These are phyloP conservation scores for Hydrochoerus hydrochaeris DNA, from an alignment of 2,113 vertebrate genomes.

Conservation along the genomic window DNA sequence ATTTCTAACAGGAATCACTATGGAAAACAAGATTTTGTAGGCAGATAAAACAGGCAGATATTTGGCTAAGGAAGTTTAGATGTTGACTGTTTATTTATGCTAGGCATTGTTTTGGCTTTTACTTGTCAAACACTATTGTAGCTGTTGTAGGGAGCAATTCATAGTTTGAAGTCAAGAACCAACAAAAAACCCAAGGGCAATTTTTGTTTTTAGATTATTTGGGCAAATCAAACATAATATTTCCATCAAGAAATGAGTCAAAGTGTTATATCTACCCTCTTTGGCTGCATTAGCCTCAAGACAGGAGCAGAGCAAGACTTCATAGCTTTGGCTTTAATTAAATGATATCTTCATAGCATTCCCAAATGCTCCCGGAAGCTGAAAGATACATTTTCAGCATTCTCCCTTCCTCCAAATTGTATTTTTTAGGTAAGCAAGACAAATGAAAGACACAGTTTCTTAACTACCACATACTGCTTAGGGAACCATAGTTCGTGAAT, in stretches of 20 bases:
- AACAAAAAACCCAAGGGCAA: slow-evolving; percentile 29
- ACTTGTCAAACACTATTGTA: slow-evolving; percentile 10
- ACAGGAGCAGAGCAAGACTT: not conserved
- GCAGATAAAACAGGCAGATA: slow-evolving; percentile 62
- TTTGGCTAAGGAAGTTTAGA: slow-evolving; percentile 66
- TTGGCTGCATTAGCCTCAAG: not conserved
- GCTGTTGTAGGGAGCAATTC: not conserved
- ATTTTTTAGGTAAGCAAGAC: slow-evolving; percentile 5
- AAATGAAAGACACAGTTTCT: slow-evolving; percentile 64
- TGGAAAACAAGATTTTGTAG: slow-evolving; percentile 61
- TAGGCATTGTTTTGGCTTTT: slow-evolving; percentile 65
- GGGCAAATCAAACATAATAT: fast-evolving
- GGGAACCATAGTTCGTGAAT: slow-evolving; percentile 61
- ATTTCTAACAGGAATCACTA: slow-evolving; percentile 65
- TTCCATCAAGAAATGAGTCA: not conserved
- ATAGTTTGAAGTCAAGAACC: not conserved
- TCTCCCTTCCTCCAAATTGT: slow-evolving; percentile 36
- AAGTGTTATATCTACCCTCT: not conserved
- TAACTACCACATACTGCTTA: slow-evolving; percentile 63
- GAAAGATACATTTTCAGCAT: slow-evolving; percentile 26
- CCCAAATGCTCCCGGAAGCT: not conserved
- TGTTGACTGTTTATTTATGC: slow-evolving; percentile 76
- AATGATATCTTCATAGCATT: slow-evolving; percentile 12
- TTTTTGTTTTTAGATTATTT: not conserved
- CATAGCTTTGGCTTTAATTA: slow-evolving; percentile 39